These are phyloP conservation scores for Chelon labrosus DNA, from an alignment of 2,797 vertebrate species.

Conservation along the genomic window DNA sequence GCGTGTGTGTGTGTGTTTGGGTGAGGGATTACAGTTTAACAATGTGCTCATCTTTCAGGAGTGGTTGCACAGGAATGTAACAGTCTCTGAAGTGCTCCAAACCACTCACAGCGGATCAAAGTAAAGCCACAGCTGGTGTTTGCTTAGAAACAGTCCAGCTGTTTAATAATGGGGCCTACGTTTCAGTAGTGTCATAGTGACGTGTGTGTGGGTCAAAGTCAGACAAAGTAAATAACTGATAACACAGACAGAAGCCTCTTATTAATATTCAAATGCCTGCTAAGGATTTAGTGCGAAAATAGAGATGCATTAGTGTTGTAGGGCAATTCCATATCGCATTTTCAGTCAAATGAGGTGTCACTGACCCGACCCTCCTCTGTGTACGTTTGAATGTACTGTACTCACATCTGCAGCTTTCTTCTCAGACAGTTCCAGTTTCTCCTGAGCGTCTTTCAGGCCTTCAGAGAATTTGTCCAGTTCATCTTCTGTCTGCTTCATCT, in stretches of 20 bases:
- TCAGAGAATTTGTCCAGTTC: constrained; percentile 95
- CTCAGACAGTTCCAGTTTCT: constrained; percentile 93
- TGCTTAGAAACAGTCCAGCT: constrained; percentile 61
- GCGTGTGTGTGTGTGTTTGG: constrained; percentile 20
- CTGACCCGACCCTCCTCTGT: not conserved
- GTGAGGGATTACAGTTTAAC: constrained; percentile 48
- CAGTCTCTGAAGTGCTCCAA: constrained; percentile 57
- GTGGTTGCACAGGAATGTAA: constrained; percentile 72
- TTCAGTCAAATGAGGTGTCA: constrained; percentile 7
- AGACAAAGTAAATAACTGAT: constrained; percentile 26
- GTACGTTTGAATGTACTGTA: constrained; percentile 41
- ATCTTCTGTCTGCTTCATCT: constrained; percentile 93
- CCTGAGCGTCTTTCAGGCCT: constrained; percentile 92
- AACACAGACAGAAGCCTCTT: constrained; percentile 20
- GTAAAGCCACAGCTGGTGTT: constrained; percentile 67
- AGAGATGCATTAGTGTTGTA: not conserved
- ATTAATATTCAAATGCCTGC: constrained; percentile 11
- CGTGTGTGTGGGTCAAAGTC: constrained; percentile 20
- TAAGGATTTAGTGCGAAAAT: not conserved
- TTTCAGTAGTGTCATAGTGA: constrained; percentile 29
- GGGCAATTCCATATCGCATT: not conserved
- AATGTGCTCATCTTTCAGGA: constrained; percentile 69
- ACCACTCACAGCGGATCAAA: constrained; percentile 66
- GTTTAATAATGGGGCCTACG: constrained; percentile 50
- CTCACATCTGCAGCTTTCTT: constrained; percentile 92